These are phyloP conservation scores for Bellardia bayeri DNA, from an alignment of 2,888 invertebrate species.

Conservation along the genomic window DNA sequence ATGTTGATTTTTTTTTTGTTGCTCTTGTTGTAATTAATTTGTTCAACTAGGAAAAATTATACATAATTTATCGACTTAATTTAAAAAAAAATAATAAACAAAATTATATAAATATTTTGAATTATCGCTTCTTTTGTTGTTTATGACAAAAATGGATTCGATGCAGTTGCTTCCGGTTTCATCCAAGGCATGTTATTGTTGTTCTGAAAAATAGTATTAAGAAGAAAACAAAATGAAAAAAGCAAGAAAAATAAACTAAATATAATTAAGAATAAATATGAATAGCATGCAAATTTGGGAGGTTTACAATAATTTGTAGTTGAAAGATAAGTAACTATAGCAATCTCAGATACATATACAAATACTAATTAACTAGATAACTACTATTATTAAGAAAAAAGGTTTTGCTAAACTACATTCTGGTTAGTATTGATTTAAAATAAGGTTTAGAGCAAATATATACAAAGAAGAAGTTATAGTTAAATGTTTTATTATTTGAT, in stretches of 20 bases:
- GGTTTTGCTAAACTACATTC: slow-evolving; percentile 14
- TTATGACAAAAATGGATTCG: slow-evolving; percentile 84
- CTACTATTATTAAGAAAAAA: slow-evolving; percentile 1
- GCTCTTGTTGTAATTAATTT: slow-evolving; percentile 50
- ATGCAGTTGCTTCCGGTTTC: slow-evolving; percentile 84
- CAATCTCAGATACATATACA: slow-evolving; percentile 8
- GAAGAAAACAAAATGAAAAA: slow-evolving; percentile 13
- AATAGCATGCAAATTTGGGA: slow-evolving; percentile 45
- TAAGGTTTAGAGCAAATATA: slow-evolving; percentile 9
- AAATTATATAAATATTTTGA: slow-evolving; percentile 56
- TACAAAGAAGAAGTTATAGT: slow-evolving; percentile 31
- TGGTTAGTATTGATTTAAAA: slow-evolving; percentile 25
- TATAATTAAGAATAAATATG: neutral
- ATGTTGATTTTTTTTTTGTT: slow-evolving; percentile 33
- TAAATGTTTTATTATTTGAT: slow-evolving; percentile 45
- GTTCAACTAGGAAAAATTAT: slow-evolving; percentile 59
- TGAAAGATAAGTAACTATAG: neutral
- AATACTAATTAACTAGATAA: neutral
- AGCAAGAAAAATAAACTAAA: slow-evolving; percentile 20
- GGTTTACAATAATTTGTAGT: neutral
- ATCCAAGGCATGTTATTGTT: slow-evolving; percentile 83
- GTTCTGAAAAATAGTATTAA: slow-evolving; percentile 77
- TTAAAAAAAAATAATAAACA: slow-evolving; percentile 64
- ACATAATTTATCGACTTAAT: slow-evolving; percentile 66
- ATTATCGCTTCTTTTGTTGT: slow-evolving; percentile 53